These are phyloP conservation scores for Anthoscopus minutus DNA, from an alignment of 2,113 vertebrate genomes.

Conservation along the genomic window DNA sequence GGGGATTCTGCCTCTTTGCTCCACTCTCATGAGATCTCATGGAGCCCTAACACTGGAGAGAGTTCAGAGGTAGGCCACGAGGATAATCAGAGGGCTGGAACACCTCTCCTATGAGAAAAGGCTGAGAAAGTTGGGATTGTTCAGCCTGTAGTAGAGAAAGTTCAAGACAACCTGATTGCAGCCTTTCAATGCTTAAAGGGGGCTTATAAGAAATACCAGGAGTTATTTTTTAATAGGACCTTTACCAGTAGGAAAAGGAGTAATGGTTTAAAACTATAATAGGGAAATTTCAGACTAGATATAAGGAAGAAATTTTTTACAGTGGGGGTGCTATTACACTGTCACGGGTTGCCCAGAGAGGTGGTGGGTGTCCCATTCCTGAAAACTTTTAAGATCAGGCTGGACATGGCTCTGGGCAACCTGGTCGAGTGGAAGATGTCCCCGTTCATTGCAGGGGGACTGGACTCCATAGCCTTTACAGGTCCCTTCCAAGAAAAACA, in stretches of 20 bases:
- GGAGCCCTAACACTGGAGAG: neutral
- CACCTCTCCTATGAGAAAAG: neutral
- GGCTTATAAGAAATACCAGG: neutral
- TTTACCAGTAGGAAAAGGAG: accelerated
- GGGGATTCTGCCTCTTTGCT: neutral
- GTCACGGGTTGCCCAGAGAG: neutral
- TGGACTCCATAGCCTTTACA: neutral
- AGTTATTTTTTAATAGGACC: neutral
- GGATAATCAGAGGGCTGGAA: neutral
- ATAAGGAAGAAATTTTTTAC: neutral
- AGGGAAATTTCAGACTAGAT: neutral
- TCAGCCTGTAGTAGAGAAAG: neutral
- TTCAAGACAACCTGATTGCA: accelerated
- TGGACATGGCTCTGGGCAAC: neutral
- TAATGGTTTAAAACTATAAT: neutral
- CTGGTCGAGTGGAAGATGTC: neutral
- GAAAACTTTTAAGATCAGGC: neutral
- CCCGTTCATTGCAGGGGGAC: neutral
- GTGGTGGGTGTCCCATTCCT: neutral
- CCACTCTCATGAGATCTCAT: neutral
- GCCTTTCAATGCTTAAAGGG: neutral
- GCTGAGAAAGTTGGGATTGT: neutral
- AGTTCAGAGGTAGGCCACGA: neutral
- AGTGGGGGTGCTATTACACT: neutral
- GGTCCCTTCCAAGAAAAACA: neutral